These are phyloP conservation scores for Cylas formicarius DNA, from an alignment of 1,140 invertebrate genomes.

Conservation along the genomic window DNA sequence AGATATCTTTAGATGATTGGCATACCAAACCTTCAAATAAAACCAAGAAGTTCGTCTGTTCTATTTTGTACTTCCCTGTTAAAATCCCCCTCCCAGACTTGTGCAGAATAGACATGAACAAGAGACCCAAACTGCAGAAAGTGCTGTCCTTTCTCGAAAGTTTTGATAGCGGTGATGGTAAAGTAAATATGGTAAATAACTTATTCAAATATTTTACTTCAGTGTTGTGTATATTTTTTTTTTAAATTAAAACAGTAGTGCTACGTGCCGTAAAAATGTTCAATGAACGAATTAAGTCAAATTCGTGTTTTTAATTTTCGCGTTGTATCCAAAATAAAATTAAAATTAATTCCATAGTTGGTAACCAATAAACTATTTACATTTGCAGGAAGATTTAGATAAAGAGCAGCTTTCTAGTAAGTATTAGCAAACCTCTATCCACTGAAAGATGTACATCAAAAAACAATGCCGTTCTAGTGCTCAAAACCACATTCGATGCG, in stretches of 20 bases:
- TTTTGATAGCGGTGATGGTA: slow-evolving; percentile 16
- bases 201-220: background rate
- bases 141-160: slow-evolving; percentile 23
- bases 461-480: slow-evolving; percentile 46
- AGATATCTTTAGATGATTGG: slow-evolving; percentile 13
- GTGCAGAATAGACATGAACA: slow-evolving; percentile 15
- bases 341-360: too few relatives aligned
- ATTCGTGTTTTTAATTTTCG: background rate
- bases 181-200: slow-evolving; percentile 17
- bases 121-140: slow-evolving; percentile 18
- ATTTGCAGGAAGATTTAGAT: slow-evolving; percentile 53
- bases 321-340: background rate
- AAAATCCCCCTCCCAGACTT: slow-evolving; percentile 13
- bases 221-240: background rate
- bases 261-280: background rate
- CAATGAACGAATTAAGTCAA: background rate
- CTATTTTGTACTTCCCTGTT: slow-evolving; percentile 16
- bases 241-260: background rate
- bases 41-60: slow-evolving; percentile 12
- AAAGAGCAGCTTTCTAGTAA: slow-evolving; percentile 59
- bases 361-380: slow-evolving; percentile 10
- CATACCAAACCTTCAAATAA: slow-evolving; percentile 19
- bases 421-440: slow-evolving; percentile 33
- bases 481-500: slow-evolving; percentile 70
- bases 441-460: slow-evolving; percentile 4